These are phyloP conservation scores for Acipenser transmontanus DNA, from an alignment of 2,797 vertebrate species.

Conservation along the genomic window DNA sequence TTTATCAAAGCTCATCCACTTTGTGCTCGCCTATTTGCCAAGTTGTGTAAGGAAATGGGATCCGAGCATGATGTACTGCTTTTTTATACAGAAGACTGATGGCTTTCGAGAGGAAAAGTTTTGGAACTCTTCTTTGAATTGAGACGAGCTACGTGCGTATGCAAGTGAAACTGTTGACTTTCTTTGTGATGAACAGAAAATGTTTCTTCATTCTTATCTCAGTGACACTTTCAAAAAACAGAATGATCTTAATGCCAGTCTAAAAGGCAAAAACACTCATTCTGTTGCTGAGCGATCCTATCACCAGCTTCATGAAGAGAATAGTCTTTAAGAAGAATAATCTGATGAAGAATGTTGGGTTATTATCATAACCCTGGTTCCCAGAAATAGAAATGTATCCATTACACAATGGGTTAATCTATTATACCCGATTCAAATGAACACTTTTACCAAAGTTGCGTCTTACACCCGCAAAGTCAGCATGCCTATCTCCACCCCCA, in stretches of 20 bases:
- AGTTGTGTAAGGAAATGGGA: slow-evolving; percentile 10
- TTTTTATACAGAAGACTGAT: no score
- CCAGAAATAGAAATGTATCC: no score
- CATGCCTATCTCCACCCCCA: no score
- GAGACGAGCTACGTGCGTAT: slow-evolving; percentile 12
- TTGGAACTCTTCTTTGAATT: slow-evolving; percentile 14
- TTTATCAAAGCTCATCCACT: slow-evolving; percentile 17
- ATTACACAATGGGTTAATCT: no score
- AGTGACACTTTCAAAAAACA: slow-evolving; percentile 18
- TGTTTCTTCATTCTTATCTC: slow-evolving; percentile 22
- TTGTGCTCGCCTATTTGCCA: slow-evolving; percentile 9
- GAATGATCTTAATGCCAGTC: slow-evolving; percentile 17
- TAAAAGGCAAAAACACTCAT: slow-evolving; percentile 19
- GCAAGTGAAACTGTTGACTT: slow-evolving; percentile 13
- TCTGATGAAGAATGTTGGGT: no score
- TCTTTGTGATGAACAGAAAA: slow-evolving; percentile 19
- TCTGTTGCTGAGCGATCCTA: slow-evolving; percentile 18
- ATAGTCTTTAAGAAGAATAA: slow-evolving; percentile 3
- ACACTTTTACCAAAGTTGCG: no score
- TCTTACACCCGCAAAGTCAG: no score
- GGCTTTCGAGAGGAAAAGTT: slow-evolving; percentile 10
- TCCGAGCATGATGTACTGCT: slow-evolving; percentile 6
- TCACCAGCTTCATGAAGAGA: slow-evolving; percentile 13
- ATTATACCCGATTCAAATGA: no score
- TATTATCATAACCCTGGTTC: no score